Percentiles rank a stretch among this genome's conserved stretches.
phyloP scores from a whole-genome alignment of 64 coral and sea anemone species.

The Dendrophyllia cribrosa region DNA sequence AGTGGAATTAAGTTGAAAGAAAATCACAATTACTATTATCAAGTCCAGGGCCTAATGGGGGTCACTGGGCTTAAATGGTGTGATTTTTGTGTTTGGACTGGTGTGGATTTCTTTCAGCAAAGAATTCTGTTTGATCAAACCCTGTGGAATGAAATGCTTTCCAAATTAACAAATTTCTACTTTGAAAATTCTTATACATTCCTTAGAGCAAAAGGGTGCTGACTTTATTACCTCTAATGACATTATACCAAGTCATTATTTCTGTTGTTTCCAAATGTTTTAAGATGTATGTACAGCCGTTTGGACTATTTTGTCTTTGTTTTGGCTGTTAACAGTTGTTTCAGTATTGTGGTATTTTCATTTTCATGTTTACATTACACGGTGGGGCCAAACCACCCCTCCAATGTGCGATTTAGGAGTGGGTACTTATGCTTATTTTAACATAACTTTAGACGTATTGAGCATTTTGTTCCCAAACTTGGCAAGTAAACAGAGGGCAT shows the following conservation, averaged over 20 bases:
- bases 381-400: too few relatives aligned
- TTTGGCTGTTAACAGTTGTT: conserved; percentile 31
- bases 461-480: too few relatives aligned
- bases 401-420: too few relatives aligned
- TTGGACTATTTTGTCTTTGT: conserved; percentile 13
- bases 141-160: conserved; percentile 41
- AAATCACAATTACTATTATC: conserved; percentile 36
- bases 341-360: conserved; percentile 20
- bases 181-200: conserved; percentile 43
- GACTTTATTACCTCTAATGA: conserved; percentile 30
- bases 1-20: conserved; percentile 42
- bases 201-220: conserved; percentile 29
- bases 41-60: conserved; percentile 43
- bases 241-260: conserved; percentile 38
- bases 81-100: conserved; percentile 57
- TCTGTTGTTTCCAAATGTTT: conserved; percentile 7
- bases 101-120: conserved; percentile 42
- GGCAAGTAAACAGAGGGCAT: too few relatives aligned
- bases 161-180: too few relatives aligned
- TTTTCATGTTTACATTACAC: neutral
- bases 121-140: conserved; percentile 38
- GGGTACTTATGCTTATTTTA: too few relatives aligned
- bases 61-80: conserved; percentile 56
- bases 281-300: neutral
- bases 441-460: too few relatives aligned